Conservation (phyloP, 1,140 invertebrate species). For the Sitobion miscanthi region DNA sequence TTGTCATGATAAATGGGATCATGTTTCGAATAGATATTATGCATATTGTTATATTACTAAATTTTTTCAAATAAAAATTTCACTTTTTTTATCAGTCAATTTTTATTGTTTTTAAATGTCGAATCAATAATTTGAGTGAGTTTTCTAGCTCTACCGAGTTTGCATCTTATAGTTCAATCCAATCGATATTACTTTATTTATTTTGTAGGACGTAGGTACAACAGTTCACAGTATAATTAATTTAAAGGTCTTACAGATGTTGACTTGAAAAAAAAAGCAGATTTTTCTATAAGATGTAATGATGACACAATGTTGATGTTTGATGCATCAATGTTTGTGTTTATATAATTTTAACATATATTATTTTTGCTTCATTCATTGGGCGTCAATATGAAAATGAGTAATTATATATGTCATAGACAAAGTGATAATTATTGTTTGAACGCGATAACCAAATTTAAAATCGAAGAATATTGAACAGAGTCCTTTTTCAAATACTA, state of each 20-base stretch:
- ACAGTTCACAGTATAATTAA: not conserved
- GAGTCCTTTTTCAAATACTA: not conserved
- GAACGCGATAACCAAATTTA: not conserved
- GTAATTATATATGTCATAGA: not conserved
- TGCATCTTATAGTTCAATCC: not conserved
- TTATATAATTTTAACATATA: not conserved
- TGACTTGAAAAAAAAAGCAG: not conserved
- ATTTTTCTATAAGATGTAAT: not conserved
- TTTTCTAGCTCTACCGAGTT: not conserved
- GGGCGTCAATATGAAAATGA: not conserved
- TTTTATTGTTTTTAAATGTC: not conserved
- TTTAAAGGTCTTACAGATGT: not conserved
- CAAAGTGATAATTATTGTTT: not conserved
- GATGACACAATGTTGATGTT: not conserved
- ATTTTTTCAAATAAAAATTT: too few relatives aligned
- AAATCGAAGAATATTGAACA: not conserved
- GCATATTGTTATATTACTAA: too few relatives aligned
- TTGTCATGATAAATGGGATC: not conserved
- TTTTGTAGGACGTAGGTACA: not conserved
- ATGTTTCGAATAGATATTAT: not conserved
- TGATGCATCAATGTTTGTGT: not conserved
- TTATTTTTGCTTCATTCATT: not conserved
- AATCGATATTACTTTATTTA: not conserved
- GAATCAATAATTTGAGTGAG: not conserved
- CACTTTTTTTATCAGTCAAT: too few relatives aligned